Conservation (phyloP, 2,888 invertebrate species). For the Phlogophora meticulosa region DNA sequence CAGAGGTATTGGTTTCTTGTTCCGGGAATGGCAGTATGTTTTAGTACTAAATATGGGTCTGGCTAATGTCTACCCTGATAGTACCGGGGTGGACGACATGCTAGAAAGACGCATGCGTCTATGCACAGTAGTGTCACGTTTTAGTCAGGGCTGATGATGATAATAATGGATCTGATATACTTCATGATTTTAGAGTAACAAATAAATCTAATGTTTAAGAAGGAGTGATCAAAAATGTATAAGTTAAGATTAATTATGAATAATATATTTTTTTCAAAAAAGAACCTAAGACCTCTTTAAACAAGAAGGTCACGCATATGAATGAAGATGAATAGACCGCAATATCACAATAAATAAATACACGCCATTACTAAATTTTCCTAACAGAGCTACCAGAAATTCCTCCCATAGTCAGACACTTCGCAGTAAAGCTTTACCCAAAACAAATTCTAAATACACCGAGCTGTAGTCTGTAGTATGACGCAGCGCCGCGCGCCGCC, state of each 20-base stretch:
- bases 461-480: slow-evolving; percentile 44
- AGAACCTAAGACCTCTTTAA: background rate
- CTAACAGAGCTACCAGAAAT: slow-evolving; percentile 26
- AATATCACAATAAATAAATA: slow-evolving; percentile 18
- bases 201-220: background rate
- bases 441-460: slow-evolving; percentile 50
- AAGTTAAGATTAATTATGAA: background rate
- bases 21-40: background rate
- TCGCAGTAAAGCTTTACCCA: slow-evolving; percentile 33
- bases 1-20: background rate
- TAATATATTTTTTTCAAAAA: background rate
- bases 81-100: no score
- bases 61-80: no score
- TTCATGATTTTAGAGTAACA: background rate
- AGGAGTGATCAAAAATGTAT: background rate
- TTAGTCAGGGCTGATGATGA: no score
- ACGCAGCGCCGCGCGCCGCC: slow-evolving; percentile 57
- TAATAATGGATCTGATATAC: background rate
- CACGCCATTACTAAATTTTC: slow-evolving; percentile 26
- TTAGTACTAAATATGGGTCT: background rate
- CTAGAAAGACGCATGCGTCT: background rate
- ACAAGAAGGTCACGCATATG: slow-evolving; percentile 10
- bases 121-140: background rate
- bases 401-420: slow-evolving; percentile 29
- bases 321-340: background rate